Conservation (phyloP, 2,888 invertebrate genomes). For the Resseliella maxima region DNA sequence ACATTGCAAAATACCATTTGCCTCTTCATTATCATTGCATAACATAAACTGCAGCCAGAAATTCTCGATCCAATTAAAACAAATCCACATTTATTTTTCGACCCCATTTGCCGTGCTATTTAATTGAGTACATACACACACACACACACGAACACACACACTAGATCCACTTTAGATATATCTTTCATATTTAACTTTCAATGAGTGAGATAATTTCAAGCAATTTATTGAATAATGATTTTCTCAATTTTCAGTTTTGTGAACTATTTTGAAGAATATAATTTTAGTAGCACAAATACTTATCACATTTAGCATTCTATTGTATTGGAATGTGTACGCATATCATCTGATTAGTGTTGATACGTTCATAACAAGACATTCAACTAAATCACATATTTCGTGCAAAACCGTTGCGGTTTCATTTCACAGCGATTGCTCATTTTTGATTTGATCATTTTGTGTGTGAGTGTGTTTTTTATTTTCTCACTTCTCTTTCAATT, state of each 20-base stretch:
- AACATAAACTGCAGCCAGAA: not conserved
- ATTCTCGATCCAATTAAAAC: not conserved
- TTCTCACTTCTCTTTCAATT: not conserved
- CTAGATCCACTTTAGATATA: too few species aligned
- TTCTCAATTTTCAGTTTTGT: too few species aligned
- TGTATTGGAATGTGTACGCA: not conserved
- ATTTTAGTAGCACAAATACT: not conserved
- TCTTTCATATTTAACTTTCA: too few species aligned
- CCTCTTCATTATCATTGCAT: conserved; percentile 25
- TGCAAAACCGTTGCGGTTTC: not conserved
- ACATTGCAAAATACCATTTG: not conserved
- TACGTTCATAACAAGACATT: not conserved
- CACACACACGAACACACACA: too few species aligned
- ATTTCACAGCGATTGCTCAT: not conserved
- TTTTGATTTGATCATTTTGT: not conserved
- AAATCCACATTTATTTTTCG: not conserved
- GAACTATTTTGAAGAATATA: too few species aligned
- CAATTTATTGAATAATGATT: too few species aligned
- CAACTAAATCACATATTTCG: not conserved
- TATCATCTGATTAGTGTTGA: not conserved
- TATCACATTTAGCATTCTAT: not conserved
- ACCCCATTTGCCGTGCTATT: too few species aligned
- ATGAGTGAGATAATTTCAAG: too few species aligned
- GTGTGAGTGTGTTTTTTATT: not conserved
- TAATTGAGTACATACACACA: too few species aligned